Percentiles rank a stretch among this genome's conserved stretches.
Evolutionary conservation across 2,888 invertebrate genomes (phyloP).

Genomic region (Euplagia quadripunctaria): DNA sequence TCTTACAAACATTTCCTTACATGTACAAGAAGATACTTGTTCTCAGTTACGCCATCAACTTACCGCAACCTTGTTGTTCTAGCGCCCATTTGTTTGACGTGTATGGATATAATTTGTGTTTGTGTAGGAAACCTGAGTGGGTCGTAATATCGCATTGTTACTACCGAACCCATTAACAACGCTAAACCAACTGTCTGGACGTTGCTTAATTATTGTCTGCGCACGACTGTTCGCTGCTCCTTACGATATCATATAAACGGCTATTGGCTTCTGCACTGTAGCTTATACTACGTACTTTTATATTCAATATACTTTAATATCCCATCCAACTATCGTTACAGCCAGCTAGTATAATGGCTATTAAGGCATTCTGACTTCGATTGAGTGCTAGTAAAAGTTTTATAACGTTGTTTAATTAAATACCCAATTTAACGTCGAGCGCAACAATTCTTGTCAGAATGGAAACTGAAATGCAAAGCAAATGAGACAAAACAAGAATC

Average conservation of each 20-base stretch:
- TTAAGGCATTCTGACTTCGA: conserved; percentile 48
- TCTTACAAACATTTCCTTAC: background rate
- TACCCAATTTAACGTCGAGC: conserved; percentile 39
- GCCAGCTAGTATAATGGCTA: conserved; percentile 50
- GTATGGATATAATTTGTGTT: conserved; percentile 78
- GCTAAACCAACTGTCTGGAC: conserved; percentile 67
- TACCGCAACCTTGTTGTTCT: conserved; percentile 75
- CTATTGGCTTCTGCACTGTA: conserved; percentile 50
- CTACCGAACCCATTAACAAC: conserved; percentile 71
- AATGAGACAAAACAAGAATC: conserved; percentile 68
- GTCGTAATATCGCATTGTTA: conserved; percentile 80
- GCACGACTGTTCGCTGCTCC: conserved; percentile 66
- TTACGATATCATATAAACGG: conserved; percentile 61
- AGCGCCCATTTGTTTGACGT: conserved; percentile 74
- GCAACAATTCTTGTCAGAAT: conserved; percentile 64
- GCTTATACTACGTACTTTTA: conserved; percentile 35
- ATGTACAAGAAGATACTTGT: conserved; percentile 53
- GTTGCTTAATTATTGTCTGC: conserved; percentile 64
- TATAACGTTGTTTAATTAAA: conserved; percentile 58
- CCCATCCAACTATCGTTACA: conserved; percentile 56
- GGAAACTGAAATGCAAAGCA: conserved; percentile 73
- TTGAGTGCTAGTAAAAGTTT: conserved; percentile 54
- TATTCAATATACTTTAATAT: conserved; percentile 62
- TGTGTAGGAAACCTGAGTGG: conserved; percentile 75
- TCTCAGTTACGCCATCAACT: conserved; percentile 67